Evolutionary conservation across 2,888 invertebrate genomes (phyloP), one percentile per base, ranked within the genome.

Genomic region (Troilus luridus): DNA sequence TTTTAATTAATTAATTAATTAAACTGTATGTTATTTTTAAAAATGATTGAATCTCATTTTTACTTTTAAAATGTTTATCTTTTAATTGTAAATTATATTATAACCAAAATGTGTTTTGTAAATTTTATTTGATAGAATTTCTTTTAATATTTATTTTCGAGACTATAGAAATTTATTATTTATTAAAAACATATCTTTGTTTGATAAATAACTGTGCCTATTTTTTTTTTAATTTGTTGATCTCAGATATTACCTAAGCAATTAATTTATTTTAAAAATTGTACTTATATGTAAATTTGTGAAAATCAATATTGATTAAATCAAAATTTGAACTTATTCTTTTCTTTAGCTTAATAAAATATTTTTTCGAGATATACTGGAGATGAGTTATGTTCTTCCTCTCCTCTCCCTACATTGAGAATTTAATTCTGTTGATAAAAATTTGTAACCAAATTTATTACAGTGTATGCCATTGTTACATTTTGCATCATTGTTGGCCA

Each of bases 171-270:
- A 64, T 64, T 64, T 10, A 64, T 64, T 64, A n/a, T n/a, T 64
- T 64, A 24, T 24, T 64, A 24, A 62, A 21, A 62, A 62, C 67
- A 9, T 11, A 77, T 17, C 6, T 41, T 27, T 6, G 11, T 17
- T 77, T 77, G 27, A 41, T 77, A 27, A 41, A 41, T 77, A 41
- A 77, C 9, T 77, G 27, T 19, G 64, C 64, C 64, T 64, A 64
- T 9, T 77, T 19, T 27, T 77, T 77, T 41, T 77, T 41, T 77
- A 41, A 77, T 77, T 6, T 41, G 12, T 77, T 27, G 72, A 77
- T 77, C 72, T 77, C 72, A 77, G 17, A 41, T 77, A 17, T 77
- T 77, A 77, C 41, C 72, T 77, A 77, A 77, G 41, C 72, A 41
- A 17, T 41, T 77, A 77, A 77, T 77, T 77, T 77, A 77, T 77